A percentile compares a stretch with the other conserved stretches of the same genome.
These are phyloP conservation scores for Zeus faber DNA, from an alignment of 2,113 vertebrate species.

Conservation along the genomic window DNA sequence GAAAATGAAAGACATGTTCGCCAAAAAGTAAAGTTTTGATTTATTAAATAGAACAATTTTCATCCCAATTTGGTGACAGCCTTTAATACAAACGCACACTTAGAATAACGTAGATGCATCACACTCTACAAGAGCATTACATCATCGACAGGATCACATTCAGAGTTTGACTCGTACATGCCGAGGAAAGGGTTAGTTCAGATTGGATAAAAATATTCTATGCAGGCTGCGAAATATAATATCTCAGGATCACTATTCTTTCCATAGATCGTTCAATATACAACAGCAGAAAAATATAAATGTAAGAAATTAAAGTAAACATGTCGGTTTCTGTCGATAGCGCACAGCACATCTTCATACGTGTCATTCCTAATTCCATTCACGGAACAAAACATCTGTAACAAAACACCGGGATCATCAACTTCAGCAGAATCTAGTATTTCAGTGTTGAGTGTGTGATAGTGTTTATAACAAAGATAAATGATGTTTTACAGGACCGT, in stretches of 20 bases:
- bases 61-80: slow-evolving; percentile 17
- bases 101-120: slow-evolving; percentile 42
- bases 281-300: slow-evolving; percentile 29
- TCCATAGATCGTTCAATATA: slow-evolving; percentile 14
- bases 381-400: no score
- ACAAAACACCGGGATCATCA: no score
- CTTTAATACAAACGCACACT: slow-evolving; percentile 61
- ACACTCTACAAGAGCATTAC: slow-evolving; percentile 67
- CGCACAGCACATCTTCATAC: no score
- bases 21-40: no score
- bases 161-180: slow-evolving; percentile 28
- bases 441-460: no score
- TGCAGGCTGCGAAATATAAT: slow-evolving; percentile 21
- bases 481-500: no score
- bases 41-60: not conserved
- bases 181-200: slow-evolving; percentile 42
- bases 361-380: no score
- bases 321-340: slow-evolving; percentile 7
- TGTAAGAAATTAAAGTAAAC: slow-evolving; percentile 2
- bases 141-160: slow-evolving; percentile 45
- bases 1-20: no score
- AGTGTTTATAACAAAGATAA: no score
- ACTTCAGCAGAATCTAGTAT: no score
- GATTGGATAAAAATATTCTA: slow-evolving; percentile 50
- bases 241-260: slow-evolving; percentile 14